Conservation (phyloP, 1,140 invertebrate genomes). For the Drosophila teissieri region DNA sequence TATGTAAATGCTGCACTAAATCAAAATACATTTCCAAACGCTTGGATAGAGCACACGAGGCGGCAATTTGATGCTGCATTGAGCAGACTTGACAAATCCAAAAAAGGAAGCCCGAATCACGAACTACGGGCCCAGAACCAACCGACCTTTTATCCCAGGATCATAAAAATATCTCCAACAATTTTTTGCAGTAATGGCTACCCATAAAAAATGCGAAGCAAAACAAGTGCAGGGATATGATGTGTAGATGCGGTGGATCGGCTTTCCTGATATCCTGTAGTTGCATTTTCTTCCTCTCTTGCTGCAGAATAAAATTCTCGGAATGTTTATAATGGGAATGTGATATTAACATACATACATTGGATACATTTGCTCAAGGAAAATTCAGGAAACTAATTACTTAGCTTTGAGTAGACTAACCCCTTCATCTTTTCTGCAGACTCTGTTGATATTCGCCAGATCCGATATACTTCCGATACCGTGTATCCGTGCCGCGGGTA, state of each 20-base stretch:
- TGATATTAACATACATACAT: no score
- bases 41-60: slow-evolving; percentile 49
- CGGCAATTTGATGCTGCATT: slow-evolving; percentile 77
- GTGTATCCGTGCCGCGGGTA: slow-evolving; percentile 5
- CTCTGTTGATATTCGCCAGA: not conserved
- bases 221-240: slow-evolving; percentile 41
- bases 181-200: slow-evolving; percentile 76
- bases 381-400: no score
- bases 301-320: no score
- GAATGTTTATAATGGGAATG: no score
- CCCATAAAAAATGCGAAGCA: slow-evolving; percentile 75
- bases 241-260: not conserved
- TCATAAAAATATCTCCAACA: slow-evolving; percentile 71
- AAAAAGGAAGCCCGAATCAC: slow-evolving; percentile 27
- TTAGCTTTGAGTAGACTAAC: no score
- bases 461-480: slow-evolving; percentile 25
- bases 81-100: slow-evolving; percentile 66
- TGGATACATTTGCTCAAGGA: no score
- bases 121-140: slow-evolving; percentile 16
- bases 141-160: slow-evolving; percentile 23
- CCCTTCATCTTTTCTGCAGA: not conserved
- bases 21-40: slow-evolving; percentile 62
- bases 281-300: not conserved
- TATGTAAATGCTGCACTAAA: slow-evolving; percentile 80
- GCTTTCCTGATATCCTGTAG: slow-evolving; percentile 8